Conservation (phyloP, 2,797 vertebrate genomes). For the Macrochelys suwanniensis region DNA sequence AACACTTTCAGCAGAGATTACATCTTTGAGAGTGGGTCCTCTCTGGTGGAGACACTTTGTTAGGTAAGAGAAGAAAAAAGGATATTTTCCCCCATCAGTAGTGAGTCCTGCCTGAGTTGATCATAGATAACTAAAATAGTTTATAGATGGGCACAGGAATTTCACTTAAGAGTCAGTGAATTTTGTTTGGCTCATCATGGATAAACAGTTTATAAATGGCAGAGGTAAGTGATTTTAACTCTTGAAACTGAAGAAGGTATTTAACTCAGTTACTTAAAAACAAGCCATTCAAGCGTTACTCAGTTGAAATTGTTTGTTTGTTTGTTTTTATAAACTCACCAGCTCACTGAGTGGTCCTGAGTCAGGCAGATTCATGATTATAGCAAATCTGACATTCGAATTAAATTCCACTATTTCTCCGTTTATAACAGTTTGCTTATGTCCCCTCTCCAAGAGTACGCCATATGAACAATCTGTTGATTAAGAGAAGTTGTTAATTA, state of each 20-base stretch:
- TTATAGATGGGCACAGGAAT: neutral
- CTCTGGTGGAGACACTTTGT: neutral
- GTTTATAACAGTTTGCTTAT: no score
- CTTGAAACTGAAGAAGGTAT: neutral
- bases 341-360: neutral
- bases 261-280: neutral
- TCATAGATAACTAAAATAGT: neutral
- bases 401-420: no score
- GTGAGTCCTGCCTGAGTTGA: neutral
- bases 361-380: neutral
- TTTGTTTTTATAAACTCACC: neutral
- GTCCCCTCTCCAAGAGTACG: no score
- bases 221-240: neutral
- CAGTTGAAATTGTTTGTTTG: neutral
- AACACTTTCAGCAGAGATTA: slow-evolving; percentile 7
- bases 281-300: neutral
- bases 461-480: no score
- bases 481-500: no score
- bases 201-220: neutral
- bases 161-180: neutral
- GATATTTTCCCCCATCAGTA: neutral
- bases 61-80: neutral
- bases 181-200: neutral
- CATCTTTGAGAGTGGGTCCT: neutral
- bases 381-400: no score